phyloP scores from a whole-genome alignment of 37 sponge, comb jelly and placozoan genomes.

The Aphrocallistes beatrix region DNA sequence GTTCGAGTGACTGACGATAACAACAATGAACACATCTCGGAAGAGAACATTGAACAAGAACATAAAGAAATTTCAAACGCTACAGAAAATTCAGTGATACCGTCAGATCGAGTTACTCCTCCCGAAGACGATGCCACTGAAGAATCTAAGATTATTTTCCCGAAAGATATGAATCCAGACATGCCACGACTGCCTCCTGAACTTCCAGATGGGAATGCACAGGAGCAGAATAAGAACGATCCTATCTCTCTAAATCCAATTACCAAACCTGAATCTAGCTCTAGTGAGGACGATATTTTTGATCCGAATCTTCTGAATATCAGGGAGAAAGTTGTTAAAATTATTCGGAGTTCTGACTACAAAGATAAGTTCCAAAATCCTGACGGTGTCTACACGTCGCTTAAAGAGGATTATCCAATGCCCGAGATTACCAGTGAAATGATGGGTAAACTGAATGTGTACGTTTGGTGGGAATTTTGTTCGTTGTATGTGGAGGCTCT shows the following conservation, averaged over 20 bases:
- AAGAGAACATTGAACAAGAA: neutral
- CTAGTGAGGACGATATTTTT: neutral
- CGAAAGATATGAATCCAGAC: too few relatives aligned
- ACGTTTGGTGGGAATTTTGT: slow-evolving; percentile 18
- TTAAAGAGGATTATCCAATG: neutral
- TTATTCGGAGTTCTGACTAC: neutral
- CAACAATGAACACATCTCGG: neutral
- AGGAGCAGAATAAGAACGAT: too few relatives aligned
- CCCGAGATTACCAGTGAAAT: neutral
- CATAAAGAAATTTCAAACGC: neutral
- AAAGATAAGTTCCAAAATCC: neutral
- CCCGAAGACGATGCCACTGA: too few relatives aligned
- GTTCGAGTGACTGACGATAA: neutral
- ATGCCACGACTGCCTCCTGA: too few relatives aligned
- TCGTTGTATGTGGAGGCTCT: slow-evolving; percentile 5
- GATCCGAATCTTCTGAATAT: neutral
- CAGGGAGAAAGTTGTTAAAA: neutral
- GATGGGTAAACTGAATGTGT: neutral
- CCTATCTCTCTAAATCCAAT: too few relatives aligned
- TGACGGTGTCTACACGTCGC: neutral
- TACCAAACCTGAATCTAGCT: too few relatives aligned
- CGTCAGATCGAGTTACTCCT: too few relatives aligned
- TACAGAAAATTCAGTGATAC: too few relatives aligned
- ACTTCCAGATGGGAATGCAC: too few relatives aligned
- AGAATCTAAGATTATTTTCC: too few relatives aligned